A percentile compares a stretch with the other conserved stretches of the same genome.
Conservation (phyloP, 2,113 vertebrate species). For the Bos javanicus region DNA sequence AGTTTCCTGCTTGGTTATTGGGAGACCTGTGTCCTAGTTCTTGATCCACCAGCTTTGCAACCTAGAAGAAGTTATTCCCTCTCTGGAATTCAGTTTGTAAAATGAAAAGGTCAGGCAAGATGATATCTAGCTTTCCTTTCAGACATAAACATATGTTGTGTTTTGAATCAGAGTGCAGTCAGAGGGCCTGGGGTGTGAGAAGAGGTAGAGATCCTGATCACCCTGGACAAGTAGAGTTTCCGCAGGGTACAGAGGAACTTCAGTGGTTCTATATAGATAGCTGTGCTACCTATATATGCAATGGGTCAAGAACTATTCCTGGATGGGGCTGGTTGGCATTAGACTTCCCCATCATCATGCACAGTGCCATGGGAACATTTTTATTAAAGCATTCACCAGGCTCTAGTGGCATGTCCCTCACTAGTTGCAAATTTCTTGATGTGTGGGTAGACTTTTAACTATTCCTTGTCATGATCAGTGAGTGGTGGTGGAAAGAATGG, state of each 20-base stretch:
- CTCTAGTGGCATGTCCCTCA: background rate
- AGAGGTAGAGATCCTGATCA: background rate
- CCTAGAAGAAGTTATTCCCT: background rate
- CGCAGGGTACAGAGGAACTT: background rate
- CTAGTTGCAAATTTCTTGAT: background rate
- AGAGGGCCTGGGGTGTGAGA: background rate
- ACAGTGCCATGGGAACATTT: background rate
- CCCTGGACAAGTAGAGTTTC: background rate
- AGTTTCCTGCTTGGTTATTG: background rate
- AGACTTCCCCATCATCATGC: too few relatives aligned
- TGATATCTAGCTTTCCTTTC: background rate
- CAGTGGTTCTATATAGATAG: background rate
- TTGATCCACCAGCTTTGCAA: background rate
- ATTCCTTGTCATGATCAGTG: background rate
- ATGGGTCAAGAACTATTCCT: background rate
- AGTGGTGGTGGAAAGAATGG: background rate
- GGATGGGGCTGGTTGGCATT: background rate
- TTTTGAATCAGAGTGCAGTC: background rate
- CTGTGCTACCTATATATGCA: background rate
- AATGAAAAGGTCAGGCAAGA: slow-evolving; percentile 21
- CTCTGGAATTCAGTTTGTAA: background rate
- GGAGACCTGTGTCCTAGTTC: background rate
- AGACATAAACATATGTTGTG: background rate
- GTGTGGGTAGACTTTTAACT: background rate
- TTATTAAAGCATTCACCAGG: background rate